Conservation (phyloP, 2,888 invertebrate genomes). For the Thereva nobilitata region DNA sequence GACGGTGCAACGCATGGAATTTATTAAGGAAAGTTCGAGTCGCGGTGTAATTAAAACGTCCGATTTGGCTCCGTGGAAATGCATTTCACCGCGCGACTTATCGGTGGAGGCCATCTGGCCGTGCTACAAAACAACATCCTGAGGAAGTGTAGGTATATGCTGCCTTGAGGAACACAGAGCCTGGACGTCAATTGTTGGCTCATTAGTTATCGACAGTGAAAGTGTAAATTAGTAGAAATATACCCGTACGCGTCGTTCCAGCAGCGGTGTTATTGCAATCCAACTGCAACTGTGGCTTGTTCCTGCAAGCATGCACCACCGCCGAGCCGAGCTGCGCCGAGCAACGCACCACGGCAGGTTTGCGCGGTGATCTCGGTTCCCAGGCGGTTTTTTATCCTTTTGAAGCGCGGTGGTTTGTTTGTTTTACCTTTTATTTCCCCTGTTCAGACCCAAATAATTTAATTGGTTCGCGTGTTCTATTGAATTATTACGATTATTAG, state of each 20-base stretch:
- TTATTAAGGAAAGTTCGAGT: conserved; percentile 27
- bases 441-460: conserved; percentile 33
- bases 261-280: not conserved
- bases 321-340: conserved; percentile 1
- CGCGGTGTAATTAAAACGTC: conserved; percentile 18
- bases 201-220: conserved; percentile 39
- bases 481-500: conserved; percentile 42
- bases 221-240: conserved; percentile 39
- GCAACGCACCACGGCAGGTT: not conserved
- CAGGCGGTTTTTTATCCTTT: not conserved
- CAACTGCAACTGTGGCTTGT: not conserved
- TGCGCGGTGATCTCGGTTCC: too few species aligned
- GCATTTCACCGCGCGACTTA: not conserved
- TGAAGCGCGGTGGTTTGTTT: not conserved
- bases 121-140: not conserved
- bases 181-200: conserved; percentile 17
- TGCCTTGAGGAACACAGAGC: not conserved
- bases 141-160: too few species aligned
- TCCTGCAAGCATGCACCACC: not conserved
- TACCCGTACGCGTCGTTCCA: not conserved
- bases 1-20: conserved; percentile 11
- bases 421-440: not conserved
- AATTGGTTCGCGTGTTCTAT: conserved; percentile 42
- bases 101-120: not conserved
- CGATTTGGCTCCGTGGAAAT: not conserved